A percentile compares a stretch with the other conserved stretches of the same genome.
These are phyloP conservation scores for Heliconius erato DNA, from an alignment of 2,888 invertebrate species.

Conservation along the genomic window DNA sequence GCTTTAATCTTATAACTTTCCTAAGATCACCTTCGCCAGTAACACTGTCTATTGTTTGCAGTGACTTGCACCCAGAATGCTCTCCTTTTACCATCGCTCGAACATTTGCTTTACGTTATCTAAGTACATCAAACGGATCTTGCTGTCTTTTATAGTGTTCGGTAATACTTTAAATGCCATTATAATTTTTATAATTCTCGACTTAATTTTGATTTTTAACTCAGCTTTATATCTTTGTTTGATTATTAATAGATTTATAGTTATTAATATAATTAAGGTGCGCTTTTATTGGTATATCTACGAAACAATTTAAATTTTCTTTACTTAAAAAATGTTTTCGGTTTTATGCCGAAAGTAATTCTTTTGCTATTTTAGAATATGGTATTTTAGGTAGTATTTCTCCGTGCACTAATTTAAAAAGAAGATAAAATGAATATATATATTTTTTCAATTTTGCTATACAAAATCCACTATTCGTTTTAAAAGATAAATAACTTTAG, in stretches of 20 bases:
- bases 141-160: not conserved
- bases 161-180: slow-evolving; percentile 1
- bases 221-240: not conserved
- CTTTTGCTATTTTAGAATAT: no score
- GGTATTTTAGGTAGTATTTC: no score
- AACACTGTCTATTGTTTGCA: slow-evolving; percentile 63
- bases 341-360: no score
- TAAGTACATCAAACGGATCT: slow-evolving; percentile 38
- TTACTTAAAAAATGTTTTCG: no score
- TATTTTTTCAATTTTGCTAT: no score
- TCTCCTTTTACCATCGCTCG: slow-evolving; percentile 57
- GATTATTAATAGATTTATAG: not conserved
- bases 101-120: slow-evolving; percentile 48
- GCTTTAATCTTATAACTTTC: slow-evolving; percentile 52
- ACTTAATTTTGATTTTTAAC: not conserved
- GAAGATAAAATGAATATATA: no score
- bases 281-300: no score
- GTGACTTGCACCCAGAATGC: slow-evolving; percentile 65
- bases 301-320: no score
- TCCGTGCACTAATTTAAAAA: no score
- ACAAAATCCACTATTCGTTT: no score
- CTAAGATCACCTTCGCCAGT: slow-evolving; percentile 29
- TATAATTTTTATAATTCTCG: not conserved
- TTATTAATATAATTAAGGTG: not conserved
- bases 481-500: no score